Evolutionary conservation across 2,797 vertebrate species (phyloP).

Genomic region (Enteromius afrohamiltoni): DNA sequence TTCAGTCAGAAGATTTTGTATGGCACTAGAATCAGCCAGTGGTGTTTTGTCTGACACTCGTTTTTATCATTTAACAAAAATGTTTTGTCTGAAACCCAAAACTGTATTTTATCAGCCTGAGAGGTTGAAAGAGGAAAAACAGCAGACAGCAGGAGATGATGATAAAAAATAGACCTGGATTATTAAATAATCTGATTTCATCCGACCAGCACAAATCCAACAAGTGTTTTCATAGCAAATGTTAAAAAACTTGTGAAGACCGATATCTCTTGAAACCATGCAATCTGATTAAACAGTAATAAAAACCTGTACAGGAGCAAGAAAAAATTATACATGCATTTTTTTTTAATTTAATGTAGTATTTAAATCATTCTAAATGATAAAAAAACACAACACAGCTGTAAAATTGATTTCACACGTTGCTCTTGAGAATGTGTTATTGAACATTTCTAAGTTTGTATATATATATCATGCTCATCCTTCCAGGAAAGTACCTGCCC

Average conservation of each 20-base stretch:
- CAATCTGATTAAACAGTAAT: background rate
- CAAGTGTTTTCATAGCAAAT: background rate
- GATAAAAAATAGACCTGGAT: background rate
- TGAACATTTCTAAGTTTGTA: background rate
- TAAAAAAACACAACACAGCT: background rate
- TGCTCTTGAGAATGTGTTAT: conserved; percentile 10
- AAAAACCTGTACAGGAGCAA: background rate
- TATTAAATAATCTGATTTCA: background rate
- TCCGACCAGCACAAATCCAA: background rate
- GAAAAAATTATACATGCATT: background rate
- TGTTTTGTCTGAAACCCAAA: background rate
- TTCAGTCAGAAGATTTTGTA: background rate
- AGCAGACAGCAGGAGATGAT: background rate
- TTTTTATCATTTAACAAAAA: background rate
- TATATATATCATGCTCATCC: conserved; percentile 4
- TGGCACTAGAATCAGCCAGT: no score
- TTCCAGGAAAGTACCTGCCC: background rate
- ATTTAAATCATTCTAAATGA: background rate
- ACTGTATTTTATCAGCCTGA: background rate
- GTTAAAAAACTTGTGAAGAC: background rate
- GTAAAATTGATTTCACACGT: background rate
- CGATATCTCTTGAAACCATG: background rate
- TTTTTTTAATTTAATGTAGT: background rate
- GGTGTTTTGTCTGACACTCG: background rate
- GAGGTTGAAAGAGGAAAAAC: background rate